These are phyloP conservation scores for Caenorhabditis panamensis DNA, from an alignment of 2,888 invertebrate genomes.

Conservation along the genomic window DNA sequence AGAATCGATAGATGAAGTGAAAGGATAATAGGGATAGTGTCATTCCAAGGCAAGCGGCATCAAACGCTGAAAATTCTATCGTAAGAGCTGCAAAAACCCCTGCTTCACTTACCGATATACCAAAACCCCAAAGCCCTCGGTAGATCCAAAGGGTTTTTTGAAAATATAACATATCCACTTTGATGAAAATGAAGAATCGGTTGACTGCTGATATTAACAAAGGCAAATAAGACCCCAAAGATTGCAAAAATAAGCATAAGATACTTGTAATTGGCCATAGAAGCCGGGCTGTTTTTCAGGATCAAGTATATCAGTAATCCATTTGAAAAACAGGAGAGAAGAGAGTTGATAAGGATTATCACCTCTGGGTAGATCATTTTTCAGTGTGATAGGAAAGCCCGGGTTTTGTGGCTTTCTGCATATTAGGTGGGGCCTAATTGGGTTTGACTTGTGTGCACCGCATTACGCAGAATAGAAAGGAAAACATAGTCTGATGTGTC, in stretches of 20 bases:
- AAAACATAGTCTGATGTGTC: too few species aligned
- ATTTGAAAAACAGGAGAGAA: conserved; percentile 19
- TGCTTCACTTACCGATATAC: conserved; percentile 25
- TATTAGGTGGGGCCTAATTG: too few species aligned
- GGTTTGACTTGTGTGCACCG: too few species aligned
- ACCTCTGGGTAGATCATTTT: background rate
- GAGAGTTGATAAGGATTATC: conserved; percentile 8
- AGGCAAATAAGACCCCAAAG: conserved; percentile 25
- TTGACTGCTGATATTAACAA: conserved; percentile 40
- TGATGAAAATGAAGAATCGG: conserved; percentile 38
- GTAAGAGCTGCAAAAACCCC: background rate
- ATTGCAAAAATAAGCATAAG: conserved; percentile 46
- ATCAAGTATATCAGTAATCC: conserved; percentile 24
- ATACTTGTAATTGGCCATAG: conserved; percentile 45
- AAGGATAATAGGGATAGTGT: conserved; percentile 13
- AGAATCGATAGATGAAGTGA: conserved; percentile 48
- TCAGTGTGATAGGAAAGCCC: too few species aligned
- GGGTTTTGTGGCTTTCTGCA: too few species aligned
- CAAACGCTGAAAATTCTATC: background rate
- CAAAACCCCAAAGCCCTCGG: conserved; percentile 28
- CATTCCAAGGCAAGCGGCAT: conserved; percentile 18
- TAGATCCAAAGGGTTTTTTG: conserved; percentile 12
- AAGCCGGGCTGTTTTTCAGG: conserved; percentile 20
- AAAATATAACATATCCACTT: conserved; percentile 25
- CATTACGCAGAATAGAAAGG: too few species aligned